These are phyloP conservation scores for Thymelicus sylvestris DNA, from an alignment of 2,888 invertebrate genomes.

Conservation along the genomic window DNA sequence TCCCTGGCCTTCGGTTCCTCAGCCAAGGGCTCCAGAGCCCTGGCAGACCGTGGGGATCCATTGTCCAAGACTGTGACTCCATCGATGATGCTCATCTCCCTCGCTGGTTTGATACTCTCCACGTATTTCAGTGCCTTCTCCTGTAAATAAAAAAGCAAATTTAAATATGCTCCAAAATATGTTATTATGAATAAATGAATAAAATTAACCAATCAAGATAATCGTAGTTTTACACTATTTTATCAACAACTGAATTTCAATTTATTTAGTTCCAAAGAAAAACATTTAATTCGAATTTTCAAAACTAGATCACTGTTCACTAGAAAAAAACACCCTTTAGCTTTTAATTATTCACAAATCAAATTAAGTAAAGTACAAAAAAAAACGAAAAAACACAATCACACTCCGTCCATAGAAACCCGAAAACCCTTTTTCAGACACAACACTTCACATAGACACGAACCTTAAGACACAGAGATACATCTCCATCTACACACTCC, in stretches of 20 bases:
- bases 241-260: too few relatives aligned
- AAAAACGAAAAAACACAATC: constrained; percentile 4
- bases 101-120: constrained; percentile 79
- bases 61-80: constrained; percentile 83
- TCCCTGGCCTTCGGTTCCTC: constrained; percentile 90
- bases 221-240: too few relatives aligned
- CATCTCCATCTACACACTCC: constrained; percentile 88
- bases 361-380: too few relatives aligned
- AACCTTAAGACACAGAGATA: constrained; percentile 90
- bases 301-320: not conserved
- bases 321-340: not conserved
- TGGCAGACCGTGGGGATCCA: constrained; percentile 85
- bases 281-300: not conserved
- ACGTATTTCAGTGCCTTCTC: constrained; percentile 90
- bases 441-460: constrained; percentile 49
- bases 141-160: constrained; percentile 71
- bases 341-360: too few relatives aligned
- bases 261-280: too few relatives aligned
- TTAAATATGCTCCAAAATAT: not conserved
- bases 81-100: constrained; percentile 85
- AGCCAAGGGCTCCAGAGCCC: constrained; percentile 86
- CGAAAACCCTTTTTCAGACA: constrained; percentile 36
- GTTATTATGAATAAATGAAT: not conserved
- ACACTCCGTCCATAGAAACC: constrained; percentile 5
- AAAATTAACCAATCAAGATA: not conserved